Conservation (phyloP, 2,888 invertebrate genomes). For the Tinea pellionella region DNA sequence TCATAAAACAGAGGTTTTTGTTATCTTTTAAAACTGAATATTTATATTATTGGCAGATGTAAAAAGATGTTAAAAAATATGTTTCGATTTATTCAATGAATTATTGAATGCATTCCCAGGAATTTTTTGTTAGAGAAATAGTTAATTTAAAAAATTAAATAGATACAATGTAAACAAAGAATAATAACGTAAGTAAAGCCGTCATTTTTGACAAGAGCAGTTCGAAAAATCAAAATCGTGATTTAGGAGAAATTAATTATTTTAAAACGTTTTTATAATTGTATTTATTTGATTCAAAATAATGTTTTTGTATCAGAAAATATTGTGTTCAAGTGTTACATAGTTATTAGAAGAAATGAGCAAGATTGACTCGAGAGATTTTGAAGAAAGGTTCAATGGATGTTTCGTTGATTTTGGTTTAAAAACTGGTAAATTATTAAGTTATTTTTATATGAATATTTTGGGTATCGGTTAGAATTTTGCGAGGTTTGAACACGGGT, state of each 20-base stretch:
- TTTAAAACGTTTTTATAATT: neutral
- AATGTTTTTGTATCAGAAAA: neutral
- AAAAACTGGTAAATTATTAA: slow-evolving; percentile 44
- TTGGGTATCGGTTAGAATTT: too few species aligned
- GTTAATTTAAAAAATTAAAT: too few species aligned
- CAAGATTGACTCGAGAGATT: slow-evolving; percentile 43
- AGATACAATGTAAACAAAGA: neutral
- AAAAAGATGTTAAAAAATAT: too few species aligned
- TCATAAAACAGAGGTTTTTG: too few species aligned
- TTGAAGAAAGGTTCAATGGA: slow-evolving; percentile 51
- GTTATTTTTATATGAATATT: too few species aligned
- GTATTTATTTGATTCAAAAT: neutral
- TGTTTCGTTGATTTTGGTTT: slow-evolving; percentile 55
- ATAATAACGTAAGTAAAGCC: neutral
- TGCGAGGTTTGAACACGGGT: too few species aligned
- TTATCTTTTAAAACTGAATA: too few species aligned
- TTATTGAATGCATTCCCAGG: too few species aligned
- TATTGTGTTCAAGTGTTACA: slow-evolving; percentile 20
- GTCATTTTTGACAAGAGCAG: neutral
- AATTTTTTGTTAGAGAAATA: too few species aligned
- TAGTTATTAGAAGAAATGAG: slow-evolving; percentile 34
- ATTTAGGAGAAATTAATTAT: neutral
- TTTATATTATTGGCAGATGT: too few species aligned
- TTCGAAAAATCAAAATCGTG: neutral
- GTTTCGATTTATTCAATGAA: too few species aligned